Evolutionary conservation across 2,797 vertebrate species (phyloP), one percentile per base, ranked within the genome.

Genomic region (Melopsittacus undulatus): DNA sequence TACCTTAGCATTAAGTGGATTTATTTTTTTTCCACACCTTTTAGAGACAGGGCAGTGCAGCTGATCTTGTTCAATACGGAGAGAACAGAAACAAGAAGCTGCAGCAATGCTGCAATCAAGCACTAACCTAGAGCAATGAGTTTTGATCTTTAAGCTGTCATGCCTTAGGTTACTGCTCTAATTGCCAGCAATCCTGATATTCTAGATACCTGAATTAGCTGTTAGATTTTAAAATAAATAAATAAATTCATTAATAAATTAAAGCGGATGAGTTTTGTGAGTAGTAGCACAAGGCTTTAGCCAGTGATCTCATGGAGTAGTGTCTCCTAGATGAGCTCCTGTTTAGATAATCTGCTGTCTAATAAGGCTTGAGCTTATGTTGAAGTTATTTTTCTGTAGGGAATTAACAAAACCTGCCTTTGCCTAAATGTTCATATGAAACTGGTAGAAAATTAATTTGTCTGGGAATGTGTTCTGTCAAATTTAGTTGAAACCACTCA

Each of bases 341-440:
- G 4, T 18, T 48, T 42, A 29, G 29, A 84, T 24, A 9, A 9
- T 59, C 9, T 43, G 27, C 15, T 36, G 6, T 13, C 49, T 42
- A 38, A 42, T 0, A 3, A n/a, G 4, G 14, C n/a, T 43, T 45
- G 16, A 48, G 4, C 4, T 83, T 42, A 26, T 18, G 2, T 1
- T 22, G 10, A 64, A 48, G 18, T 64, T 30, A 30, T 29, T 36
- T 54, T 75, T 57, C 29, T 38, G 4, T 9, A 30, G 13, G 11
- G 46, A 93, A 46, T 26, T 8, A 74, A 49, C 4, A 72, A 48
- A 63, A 63, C 48, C 16, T 57, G 3, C 9, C 51, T 68, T 63
- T 54, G 51, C 30, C n/a, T 34, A 38, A 81, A 52, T 5, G n/a
- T 42, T 52, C 0, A 0, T 23, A 38, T 9, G 4, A 48, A 81